A percentile compares a stretch with the other conserved stretches of the same genome.
phyloP scores from a whole-genome alignment of 2,888 invertebrate genomes.

The Eilema caniola region DNA sequence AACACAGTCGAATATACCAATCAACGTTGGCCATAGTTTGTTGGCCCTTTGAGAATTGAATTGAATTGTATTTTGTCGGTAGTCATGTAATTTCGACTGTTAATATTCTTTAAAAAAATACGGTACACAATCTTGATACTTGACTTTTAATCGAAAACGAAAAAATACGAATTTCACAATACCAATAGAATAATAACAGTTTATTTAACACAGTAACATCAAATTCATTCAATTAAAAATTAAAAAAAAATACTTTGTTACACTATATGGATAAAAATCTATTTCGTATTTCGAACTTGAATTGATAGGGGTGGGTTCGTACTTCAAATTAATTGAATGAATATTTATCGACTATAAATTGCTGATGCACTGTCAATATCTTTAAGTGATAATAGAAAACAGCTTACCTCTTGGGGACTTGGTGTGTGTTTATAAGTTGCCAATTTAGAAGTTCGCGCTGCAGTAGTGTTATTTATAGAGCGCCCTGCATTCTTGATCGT shows the following conservation, averaged over 20 bases:
- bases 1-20: too few species aligned
- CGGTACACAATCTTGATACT: background rate
- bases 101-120: too few species aligned
- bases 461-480: constrained; percentile 55
- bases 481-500: constrained; percentile 60
- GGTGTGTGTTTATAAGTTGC: constrained; percentile 48
- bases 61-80: too few species aligned
- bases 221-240: background rate
- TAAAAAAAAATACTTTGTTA: background rate
- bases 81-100: too few species aligned
- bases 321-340: background rate
- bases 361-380: too few species aligned
- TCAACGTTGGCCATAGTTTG: too few species aligned
- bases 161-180: background rate
- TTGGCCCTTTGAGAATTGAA: too few species aligned
- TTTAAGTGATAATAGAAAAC: background rate
- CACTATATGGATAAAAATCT: background rate
- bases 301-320: background rate
- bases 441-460: constrained; percentile 32
- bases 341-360: background rate
- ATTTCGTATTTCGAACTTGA: too few species aligned
- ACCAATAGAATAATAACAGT: background rate
- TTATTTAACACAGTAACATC: background rate
- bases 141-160: background rate
- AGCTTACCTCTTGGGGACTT: constrained; percentile 68